Percentiles rank a stretch among this genome's conserved stretches.
These are phyloP conservation scores for Eubasilissa regina DNA, from an alignment of 1,140 invertebrate genomes.

Conservation along the genomic window DNA sequence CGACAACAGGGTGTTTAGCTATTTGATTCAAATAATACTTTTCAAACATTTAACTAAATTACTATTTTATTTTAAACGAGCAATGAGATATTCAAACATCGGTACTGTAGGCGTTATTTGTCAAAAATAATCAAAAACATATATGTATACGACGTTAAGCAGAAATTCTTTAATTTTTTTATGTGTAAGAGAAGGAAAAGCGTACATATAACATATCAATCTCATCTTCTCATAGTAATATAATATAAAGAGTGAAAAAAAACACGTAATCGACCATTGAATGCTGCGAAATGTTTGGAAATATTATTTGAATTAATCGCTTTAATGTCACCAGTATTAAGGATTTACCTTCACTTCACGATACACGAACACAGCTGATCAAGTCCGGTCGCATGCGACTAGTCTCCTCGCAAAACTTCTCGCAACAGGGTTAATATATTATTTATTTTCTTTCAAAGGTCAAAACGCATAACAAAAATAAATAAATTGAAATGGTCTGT, in stretches of 20 bases:
- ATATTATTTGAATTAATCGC: conserved; percentile 39
- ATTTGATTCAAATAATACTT: conserved; percentile 50
- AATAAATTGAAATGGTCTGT: too few relatives aligned
- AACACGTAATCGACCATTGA: too few relatives aligned
- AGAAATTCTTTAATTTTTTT: too few relatives aligned
- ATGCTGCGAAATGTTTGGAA: background rate
- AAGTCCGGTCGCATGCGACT: background rate
- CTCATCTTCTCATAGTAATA: too few relatives aligned
- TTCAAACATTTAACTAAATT: conserved; percentile 8
- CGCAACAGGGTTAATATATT: conserved; percentile 36
- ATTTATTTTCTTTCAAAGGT: conserved; percentile 23
- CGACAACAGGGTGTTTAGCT: conserved; percentile 52
- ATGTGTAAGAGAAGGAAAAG: too few relatives aligned
- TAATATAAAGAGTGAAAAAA: too few relatives aligned
- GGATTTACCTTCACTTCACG: conserved; percentile 3
- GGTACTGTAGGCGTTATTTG: too few relatives aligned
- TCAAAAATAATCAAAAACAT: too few relatives aligned
- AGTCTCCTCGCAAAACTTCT: conserved; percentile 9
- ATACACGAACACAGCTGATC: background rate
- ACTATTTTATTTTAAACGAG: background rate
- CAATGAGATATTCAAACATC: too few relatives aligned
- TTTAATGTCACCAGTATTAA: conserved; percentile 55
- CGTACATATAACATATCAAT: too few relatives aligned
- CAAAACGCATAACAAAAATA: too few relatives aligned
- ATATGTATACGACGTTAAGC: conserved; percentile 4